phyloP scores from a whole-genome alignment of 2,888 invertebrate genomes.

The Apoda limacodes region DNA sequence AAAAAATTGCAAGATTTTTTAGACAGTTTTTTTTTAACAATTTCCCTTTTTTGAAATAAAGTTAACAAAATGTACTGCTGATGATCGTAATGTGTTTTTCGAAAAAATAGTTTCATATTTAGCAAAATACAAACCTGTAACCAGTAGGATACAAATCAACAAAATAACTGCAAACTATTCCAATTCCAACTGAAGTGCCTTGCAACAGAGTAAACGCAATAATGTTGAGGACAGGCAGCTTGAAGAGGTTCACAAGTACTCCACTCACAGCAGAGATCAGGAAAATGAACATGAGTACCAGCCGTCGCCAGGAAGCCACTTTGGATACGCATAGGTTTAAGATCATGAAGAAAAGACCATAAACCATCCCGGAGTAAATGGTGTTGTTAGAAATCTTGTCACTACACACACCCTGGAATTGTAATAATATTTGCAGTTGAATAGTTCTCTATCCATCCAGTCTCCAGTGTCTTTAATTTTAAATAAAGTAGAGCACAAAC shows the following conservation, averaged over 20 bases:
- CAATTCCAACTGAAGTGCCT: slow-evolving; percentile 28
- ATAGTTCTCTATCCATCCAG: too few species aligned
- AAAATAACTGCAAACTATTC: slow-evolving; percentile 33
- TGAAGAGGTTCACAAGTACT: slow-evolving; percentile 55
- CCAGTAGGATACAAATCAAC: slow-evolving; percentile 42
- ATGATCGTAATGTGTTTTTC: too few species aligned
- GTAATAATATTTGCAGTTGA: too few species aligned
- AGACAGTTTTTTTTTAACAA: too few species aligned
- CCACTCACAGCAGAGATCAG: slow-evolving; percentile 61
- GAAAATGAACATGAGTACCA: slow-evolving; percentile 45
- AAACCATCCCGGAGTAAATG: slow-evolving; percentile 69
- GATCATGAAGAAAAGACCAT: slow-evolving; percentile 67
- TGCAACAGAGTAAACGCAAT: slow-evolving; percentile 36
- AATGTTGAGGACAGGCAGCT: slow-evolving; percentile 29
- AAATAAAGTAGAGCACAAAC: too few species aligned
- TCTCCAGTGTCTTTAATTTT: too few species aligned
- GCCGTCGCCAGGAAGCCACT: slow-evolving; percentile 61
- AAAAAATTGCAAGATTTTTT: too few species aligned
- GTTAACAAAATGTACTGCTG: too few species aligned
- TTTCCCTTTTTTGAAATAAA: too few species aligned
- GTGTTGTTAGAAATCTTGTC: slow-evolving; percentile 62
- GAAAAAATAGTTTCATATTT: too few species aligned
- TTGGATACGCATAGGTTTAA: slow-evolving; percentile 51
- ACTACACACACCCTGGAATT: slow-evolving; percentile 39
- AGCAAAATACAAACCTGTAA: slow-evolving; percentile 36